Conservation (phyloP, 2,113 vertebrate species). For the Brachypodius melanocephalos region DNA sequence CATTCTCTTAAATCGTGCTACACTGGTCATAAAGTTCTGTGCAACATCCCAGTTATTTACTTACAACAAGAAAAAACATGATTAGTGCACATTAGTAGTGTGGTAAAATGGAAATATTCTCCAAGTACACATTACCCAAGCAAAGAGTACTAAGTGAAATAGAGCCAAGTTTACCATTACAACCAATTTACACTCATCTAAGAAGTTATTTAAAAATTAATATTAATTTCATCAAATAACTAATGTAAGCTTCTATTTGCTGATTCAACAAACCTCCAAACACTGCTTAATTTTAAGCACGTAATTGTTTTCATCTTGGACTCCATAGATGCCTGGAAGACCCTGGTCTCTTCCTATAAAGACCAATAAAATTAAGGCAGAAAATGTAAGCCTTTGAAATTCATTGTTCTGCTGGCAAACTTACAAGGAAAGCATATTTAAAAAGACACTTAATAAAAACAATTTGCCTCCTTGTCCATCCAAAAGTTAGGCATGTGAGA, state of each 20-base stretch:
- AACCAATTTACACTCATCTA: conserved; percentile 18
- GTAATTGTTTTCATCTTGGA: neutral
- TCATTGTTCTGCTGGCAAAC: neutral
- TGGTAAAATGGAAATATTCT: conserved; percentile 59
- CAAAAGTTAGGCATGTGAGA: neutral
- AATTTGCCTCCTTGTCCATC: neutral
- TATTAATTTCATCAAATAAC: neutral
- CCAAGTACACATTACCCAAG: conserved; percentile 31
- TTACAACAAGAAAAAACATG: conserved; percentile 66
- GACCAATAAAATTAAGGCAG: neutral
- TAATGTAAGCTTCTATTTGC: neutral
- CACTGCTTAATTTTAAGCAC: neutral
- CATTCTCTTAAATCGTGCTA: conserved; percentile 40
- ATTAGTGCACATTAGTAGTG: conserved; percentile 20
- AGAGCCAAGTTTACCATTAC: neutral
- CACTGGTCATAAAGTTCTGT: conserved; percentile 41
- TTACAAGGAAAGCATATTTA: neutral
- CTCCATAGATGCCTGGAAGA: neutral
- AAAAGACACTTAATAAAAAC: neutral
- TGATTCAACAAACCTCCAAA: neutral
- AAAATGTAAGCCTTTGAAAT: neutral
- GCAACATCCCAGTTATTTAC: conserved; percentile 50
- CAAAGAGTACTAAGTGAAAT: conserved; percentile 5
- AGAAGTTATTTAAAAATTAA: conserved; percentile 12
- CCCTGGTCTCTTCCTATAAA: neutral